A percentile compares a stretch with the other conserved stretches of the same genome.
These are phyloP conservation scores for Drosophila sordidula DNA, from an alignment of 2,888 invertebrate species.

Conservation along the genomic window DNA sequence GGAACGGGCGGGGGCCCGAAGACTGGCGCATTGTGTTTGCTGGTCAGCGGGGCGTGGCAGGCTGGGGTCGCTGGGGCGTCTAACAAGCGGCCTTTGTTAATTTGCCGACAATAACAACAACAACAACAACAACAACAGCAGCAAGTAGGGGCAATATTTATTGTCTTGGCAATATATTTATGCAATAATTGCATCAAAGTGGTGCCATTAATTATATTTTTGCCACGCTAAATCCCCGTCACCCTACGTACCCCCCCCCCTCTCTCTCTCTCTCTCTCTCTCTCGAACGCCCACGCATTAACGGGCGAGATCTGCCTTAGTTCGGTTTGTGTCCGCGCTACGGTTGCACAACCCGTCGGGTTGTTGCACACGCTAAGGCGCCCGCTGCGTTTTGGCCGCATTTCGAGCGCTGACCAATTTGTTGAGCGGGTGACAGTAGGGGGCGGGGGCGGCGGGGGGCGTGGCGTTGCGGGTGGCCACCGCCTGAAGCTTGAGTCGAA, in stretches of 20 bases:
- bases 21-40: constrained; percentile 5
- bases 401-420: constrained; percentile 26
- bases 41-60: constrained; percentile 39
- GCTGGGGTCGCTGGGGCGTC: constrained; percentile 46
- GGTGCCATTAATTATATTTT: constrained; percentile 76
- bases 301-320: constrained; percentile 24
- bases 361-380: constrained; percentile 26
- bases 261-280: no score
- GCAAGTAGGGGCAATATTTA: constrained; percentile 56
- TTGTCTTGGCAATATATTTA: constrained; percentile 76
- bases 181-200: constrained; percentile 78
- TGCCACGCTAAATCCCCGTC: constrained; percentile 33
- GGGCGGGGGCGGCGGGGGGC: not conserved
- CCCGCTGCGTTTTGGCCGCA: constrained; percentile 51
- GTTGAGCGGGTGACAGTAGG: not conserved
- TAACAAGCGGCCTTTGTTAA: constrained; percentile 62
- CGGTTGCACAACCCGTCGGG: constrained; percentile 38
- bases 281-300: constrained; percentile 33
- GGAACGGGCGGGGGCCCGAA: not conserved
- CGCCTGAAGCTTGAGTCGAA: constrained; percentile 1
- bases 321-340: constrained; percentile 45
- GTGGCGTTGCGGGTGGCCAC: constrained; percentile 13
- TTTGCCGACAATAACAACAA: constrained; percentile 62
- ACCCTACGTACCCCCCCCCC: not conserved
- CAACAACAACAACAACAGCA: constrained; percentile 29